Evolutionary conservation across 2,797 vertebrate species (phyloP), one percentile per base, ranked within the genome.

Genomic region (Echiichthys vipera): DNA sequence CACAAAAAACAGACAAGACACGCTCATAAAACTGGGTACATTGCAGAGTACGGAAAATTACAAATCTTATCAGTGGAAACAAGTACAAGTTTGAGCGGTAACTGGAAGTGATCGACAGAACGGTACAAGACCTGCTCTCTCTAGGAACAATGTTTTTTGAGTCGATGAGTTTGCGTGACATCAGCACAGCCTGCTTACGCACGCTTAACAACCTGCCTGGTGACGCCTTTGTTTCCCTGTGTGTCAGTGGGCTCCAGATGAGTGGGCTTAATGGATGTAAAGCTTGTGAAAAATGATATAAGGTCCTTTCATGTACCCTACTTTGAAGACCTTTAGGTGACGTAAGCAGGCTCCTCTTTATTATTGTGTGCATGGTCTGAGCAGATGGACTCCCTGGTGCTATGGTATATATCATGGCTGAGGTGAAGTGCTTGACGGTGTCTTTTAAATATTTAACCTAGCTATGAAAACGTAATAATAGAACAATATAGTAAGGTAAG

Each of bases 201-300:
- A 34, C 65, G 25, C 51, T 51, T 81, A 81, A 84, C 77, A 80
- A 64, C 59, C 57, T 63, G 67, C 47, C 45, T 46, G 17, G 47
- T 74, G 77, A 85, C 4, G 69, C 17, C 46, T 78, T 59, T 69
- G 75, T 78, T 65, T 51, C 71, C 46, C 46, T 27, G 74, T 56
- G 67, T 77, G 65, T 74, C 77, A 80, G 67, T 40, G 17, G 20
- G 62, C 50, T 58, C 24, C 65, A 74, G 65, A 72, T 59, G 51
- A 85, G 71, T 74, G 62, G 66, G 18, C 46, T 61, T 77, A 74
- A 85, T 78, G 87, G 83, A 86, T 22, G 65, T 56, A 55, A 72
- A 81, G 66, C 80, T 42, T 53, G 27, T 69, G 59, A 62, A 71
- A 58, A 59, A 63, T 40, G 55, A 50, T 61, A 22, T 65, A 20